phyloP scores from a whole-genome alignment of 2,888 invertebrate species.

The Dorcus hopei region DNA sequence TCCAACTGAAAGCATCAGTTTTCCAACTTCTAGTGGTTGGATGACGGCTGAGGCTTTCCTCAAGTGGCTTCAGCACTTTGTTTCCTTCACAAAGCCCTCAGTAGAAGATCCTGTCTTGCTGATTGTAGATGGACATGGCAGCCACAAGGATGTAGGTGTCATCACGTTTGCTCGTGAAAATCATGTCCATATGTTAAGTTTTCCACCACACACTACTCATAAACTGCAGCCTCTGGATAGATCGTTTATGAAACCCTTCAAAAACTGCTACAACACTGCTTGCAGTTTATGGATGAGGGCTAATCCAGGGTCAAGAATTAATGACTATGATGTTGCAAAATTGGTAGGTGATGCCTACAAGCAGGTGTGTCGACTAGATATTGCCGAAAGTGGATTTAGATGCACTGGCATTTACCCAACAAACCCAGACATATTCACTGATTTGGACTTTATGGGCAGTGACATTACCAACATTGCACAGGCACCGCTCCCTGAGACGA shows the following conservation, averaged over 20 bases:
- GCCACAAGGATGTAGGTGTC: slow-evolving; percentile 15
- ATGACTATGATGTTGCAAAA: not conserved
- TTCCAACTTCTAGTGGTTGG: slow-evolving; percentile 5
- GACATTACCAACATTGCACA: not conserved
- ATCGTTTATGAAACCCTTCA: slow-evolving; percentile 14
- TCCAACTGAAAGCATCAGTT: slow-evolving; percentile 20
- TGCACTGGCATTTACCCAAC: not conserved
- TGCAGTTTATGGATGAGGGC: slow-evolving; percentile 16
- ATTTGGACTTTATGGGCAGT: slow-evolving; percentile 2
- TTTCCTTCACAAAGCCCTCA: not conserved
- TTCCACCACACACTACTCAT: slow-evolving; percentile 22
- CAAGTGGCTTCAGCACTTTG: slow-evolving; percentile 5
- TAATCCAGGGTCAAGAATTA: slow-evolving; percentile 7
- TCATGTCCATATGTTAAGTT: slow-evolving; percentile 21
- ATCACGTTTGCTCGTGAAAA: slow-evolving; percentile 18
- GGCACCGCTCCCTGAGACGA: not conserved
- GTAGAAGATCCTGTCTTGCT: not conserved
- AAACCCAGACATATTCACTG: not conserved
- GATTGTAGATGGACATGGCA: not conserved
- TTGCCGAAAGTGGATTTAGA: not conserved
- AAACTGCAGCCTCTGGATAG: slow-evolving; percentile 17
- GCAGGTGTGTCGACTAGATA: not conserved
- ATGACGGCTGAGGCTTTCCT: slow-evolving; percentile 1
- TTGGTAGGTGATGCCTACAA: not conserved
- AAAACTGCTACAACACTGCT: slow-evolving; percentile 1